Percentiles rank a stretch among this genome's conserved stretches.
Conservation (phyloP, 1,140 invertebrate species). For the Leguminivora glycinivorella region DNA sequence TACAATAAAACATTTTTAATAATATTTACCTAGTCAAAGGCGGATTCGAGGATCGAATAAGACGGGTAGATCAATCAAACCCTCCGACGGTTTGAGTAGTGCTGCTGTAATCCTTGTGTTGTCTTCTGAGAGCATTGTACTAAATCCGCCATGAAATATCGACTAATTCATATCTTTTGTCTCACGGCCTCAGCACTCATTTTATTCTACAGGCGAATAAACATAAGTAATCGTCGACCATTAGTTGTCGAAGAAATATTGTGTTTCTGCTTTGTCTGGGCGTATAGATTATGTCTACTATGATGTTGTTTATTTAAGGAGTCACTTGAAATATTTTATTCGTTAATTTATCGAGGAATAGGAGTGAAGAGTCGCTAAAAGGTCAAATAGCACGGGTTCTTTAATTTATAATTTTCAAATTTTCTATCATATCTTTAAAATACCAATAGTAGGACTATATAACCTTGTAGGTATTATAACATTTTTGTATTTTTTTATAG, state of each 20-base stretch:
- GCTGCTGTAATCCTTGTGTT: slow-evolving; percentile 17
- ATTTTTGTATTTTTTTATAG: too few species aligned
- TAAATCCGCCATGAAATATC: slow-evolving; percentile 25
- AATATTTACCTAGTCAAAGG: too few species aligned
- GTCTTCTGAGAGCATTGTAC: slow-evolving; percentile 20
- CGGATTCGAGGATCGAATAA: too few species aligned
- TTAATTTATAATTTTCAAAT: too few species aligned
- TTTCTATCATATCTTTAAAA: too few species aligned
- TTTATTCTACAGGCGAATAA: slow-evolving; percentile 18
- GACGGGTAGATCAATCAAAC: slow-evolving; percentile 3
- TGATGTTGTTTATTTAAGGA: neutral
- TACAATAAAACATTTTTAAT: too few species aligned
- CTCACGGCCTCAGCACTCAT: slow-evolving; percentile 11
- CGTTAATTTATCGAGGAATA: neutral
- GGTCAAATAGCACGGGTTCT: neutral
- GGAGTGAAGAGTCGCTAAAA: neutral
- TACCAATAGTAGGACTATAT: too few species aligned
- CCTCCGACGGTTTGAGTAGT: slow-evolving; percentile 4
- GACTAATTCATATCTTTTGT: slow-evolving; percentile 29
- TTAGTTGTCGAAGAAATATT: slow-evolving; percentile 27
- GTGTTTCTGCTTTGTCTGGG: slow-evolving; percentile 13
- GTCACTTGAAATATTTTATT: neutral
- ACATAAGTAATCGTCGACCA: slow-evolving; percentile 20
- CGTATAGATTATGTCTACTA: slow-evolving; percentile 13
- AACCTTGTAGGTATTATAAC: too few species aligned